phyloP scores from a whole-genome alignment of 2,113 vertebrate species.

The Ceyx melanurus region DNA sequence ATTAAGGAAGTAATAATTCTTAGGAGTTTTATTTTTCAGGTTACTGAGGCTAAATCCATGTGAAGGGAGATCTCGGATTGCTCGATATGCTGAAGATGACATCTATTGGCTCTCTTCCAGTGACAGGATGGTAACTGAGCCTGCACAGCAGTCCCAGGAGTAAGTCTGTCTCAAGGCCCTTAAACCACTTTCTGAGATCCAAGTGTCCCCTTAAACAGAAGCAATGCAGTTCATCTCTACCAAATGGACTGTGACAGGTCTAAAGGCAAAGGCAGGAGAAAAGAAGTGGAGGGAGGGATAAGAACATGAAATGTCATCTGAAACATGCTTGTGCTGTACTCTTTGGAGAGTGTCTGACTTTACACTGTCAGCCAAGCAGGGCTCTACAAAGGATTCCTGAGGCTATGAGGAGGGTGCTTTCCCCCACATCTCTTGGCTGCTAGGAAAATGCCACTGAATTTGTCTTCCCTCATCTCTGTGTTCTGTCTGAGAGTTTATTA shows the following conservation, averaged over 20 bases:
- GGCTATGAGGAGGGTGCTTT: neutral
- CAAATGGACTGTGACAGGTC: neutral
- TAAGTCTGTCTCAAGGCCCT: neutral
- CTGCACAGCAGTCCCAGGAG: neutral
- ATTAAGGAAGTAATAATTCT: neutral
- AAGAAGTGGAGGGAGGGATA: neutral
- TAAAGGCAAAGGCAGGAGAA: neutral
- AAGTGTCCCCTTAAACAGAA: neutral
- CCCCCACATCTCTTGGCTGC: fast-evolving
- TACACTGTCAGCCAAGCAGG: neutral
- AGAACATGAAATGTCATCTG: neutral
- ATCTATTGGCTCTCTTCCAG: neutral
- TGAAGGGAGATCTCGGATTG: neutral
- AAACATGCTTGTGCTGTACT: neutral
- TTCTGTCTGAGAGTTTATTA: neutral
- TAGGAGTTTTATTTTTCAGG: neutral
- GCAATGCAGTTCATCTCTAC: neutral
- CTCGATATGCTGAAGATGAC: neutral
- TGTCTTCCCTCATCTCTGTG: neutral
- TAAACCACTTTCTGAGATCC: neutral
- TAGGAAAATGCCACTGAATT: neutral
- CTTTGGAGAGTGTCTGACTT: neutral
- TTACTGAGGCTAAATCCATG: neutral
- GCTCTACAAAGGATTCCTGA: neutral
- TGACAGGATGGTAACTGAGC: neutral